Base-by-base conservation (phyloP, 2,797 vertebrate genomes). In the Odontamblyopus rebecca region DNA sequence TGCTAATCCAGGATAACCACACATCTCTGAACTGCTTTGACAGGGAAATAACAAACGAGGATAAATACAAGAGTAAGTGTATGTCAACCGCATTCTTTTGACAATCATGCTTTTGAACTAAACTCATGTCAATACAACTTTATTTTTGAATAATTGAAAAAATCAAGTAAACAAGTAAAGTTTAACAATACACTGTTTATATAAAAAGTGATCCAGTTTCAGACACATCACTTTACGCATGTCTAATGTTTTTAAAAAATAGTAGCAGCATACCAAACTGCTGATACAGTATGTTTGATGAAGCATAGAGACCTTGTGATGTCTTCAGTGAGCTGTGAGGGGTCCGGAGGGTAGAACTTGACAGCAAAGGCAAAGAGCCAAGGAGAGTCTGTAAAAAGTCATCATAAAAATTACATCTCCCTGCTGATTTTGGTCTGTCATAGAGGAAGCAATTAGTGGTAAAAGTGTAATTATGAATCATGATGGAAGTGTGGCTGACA, bases 341-440 rank as follows among this genome's bases (percentile, higher is more conserved):
- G 98, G 74, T 99, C 98, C 35, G 97, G 98, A 60, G 98, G 97
- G 85, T 99, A 99, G 90, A 99, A 99, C 89, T 99, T 99, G 81
- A 99, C 96, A 3, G 96, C 93, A 70, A 97, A 99, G 73, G 94
- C 93, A n/a, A 98, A 98, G 83, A 97, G 93, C 98, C 98, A 99
- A 3, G 92, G 91, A 75, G 95, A 95, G 3, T 95, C 98, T 97
- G 85, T 66, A 66, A 92, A 84, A 85, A 61, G 80, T 61, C 62
- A 64, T 67, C 75, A 68, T 9, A 48, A 82, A 50, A 74, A 68
- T 35, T 38, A 63, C 29, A 54, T 41, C 53, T 68, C 16, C 27
- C 19, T 57, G 53, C 23, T 16, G 54, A 68, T 57, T n/a, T 16
- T 57, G 27, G 30, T 60, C 30, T 62, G 53, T 68, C 32, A 41